Base-by-base conservation (phyloP, 2,888 invertebrate species). In the Parapristionchus giblindavisi region DNA sequence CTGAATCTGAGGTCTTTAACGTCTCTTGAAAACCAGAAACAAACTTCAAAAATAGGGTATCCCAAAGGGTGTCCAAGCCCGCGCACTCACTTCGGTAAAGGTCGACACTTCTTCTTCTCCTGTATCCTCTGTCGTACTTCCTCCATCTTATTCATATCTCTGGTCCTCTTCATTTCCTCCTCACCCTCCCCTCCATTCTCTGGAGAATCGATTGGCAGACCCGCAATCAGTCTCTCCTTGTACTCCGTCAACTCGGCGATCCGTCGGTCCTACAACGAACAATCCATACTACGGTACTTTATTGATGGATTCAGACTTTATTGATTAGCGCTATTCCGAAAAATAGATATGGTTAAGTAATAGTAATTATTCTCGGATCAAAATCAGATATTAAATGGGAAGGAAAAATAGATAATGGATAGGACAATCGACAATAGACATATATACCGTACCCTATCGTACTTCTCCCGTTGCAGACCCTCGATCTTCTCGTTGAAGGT, bases 71-170 rank as follows among this genome's bases (percentile, higher is more conserved):
- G n/a, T n/a, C 56, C 14, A 58, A 1, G 17, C 32, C 21, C 3
- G 14, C 32, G 3, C 1, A 8, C 63, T 63, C 43, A 65, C 63
- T 65, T 65, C 0, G 63, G 40, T 43, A 38, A 56, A 8, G 70
- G 70, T 36, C 56, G 38, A 24, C 80, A 81, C 71, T 79, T 83
- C 73, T 79, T 80, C 40, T 84, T 79, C 60, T 85, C 85, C 54
- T 85, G 84, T 32, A 85, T 83, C 74, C 79, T 83, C 71, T 84
- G 84, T n/a, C 83, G 72, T 58, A 85, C 79, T 65, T 85, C 83
- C 75, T 85, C 85, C 85, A 85, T 84, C 32, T 77, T 58, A 76
- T 79, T 78, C 54, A 81, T 38, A 40, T 76, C 77, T 29, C 76
- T 52, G 3, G 36, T 5, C 2, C 56, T 36, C 0, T 51, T 52